Conservation (phyloP, 2,113 vertebrate genomes). For the Sitta europaea region DNA sequence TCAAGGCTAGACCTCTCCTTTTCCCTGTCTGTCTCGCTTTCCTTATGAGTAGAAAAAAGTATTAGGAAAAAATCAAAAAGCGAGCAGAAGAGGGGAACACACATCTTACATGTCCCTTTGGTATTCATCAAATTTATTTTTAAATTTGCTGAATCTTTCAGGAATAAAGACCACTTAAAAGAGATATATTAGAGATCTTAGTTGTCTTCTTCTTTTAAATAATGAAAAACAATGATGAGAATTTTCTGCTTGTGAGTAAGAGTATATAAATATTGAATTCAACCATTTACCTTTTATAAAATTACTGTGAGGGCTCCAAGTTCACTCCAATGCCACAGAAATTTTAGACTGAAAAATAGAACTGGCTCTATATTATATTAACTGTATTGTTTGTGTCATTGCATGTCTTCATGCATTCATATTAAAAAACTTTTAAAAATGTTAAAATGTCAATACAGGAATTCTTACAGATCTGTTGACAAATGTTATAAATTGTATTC, state of each 20-base stretch:
- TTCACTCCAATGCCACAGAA: not conserved
- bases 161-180: not conserved
- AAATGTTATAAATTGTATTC: not conserved
- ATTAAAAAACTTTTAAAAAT: not conserved
- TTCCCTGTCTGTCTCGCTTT: not conserved
- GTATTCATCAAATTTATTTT: not conserved
- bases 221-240: not conserved
- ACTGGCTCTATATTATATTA: not conserved
- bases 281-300: not conserved
- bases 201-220: not conserved
- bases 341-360: not conserved
- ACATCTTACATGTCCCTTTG: not conserved
- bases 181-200: not conserved
- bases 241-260: not conserved
- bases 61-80: not conserved
- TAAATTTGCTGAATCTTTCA: not conserved
- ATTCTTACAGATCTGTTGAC: not conserved
- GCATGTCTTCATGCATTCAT: not conserved
- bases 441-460: not conserved
- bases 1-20: not conserved
- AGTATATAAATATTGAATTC: not conserved
- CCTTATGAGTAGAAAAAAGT: not conserved
- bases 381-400: not conserved
- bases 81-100: not conserved
- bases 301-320: not conserved